Conservation (phyloP, 2,113 vertebrate genomes). For the Callospermophilus lateralis region DNA sequence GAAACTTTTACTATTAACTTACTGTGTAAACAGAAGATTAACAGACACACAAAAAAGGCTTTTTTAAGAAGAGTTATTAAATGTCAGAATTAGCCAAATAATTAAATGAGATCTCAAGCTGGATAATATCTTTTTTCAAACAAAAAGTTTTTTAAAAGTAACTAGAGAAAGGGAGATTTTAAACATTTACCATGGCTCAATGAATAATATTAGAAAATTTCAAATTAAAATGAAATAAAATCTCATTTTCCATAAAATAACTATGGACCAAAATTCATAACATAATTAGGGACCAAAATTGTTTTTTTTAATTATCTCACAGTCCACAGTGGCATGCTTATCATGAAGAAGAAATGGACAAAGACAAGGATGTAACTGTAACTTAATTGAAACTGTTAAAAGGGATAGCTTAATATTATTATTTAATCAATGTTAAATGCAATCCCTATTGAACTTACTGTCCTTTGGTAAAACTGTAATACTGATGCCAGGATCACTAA, state of each 20-base stretch:
- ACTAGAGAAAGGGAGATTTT: conserved; percentile 12
- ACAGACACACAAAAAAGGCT: not conserved
- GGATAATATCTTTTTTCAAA: not conserved
- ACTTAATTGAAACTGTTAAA: conserved; percentile 49
- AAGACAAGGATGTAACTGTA: not conserved
- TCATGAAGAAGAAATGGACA: not conserved
- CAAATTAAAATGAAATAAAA: conserved; percentile 54
- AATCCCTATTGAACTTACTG: conserved; percentile 88
- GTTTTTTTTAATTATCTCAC: not conserved
- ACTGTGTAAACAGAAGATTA: conserved; percentile 5
- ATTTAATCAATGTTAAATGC: conserved; percentile 51
- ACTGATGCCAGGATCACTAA: conserved; percentile 97
- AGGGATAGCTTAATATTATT: conserved; percentile 31
- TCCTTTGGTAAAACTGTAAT: conserved; percentile 95
- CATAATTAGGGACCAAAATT: conserved; percentile 28
- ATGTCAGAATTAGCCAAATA: conserved; percentile 25
- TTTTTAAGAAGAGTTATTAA: conserved; percentile 4
- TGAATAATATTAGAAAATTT: conserved; percentile 50
- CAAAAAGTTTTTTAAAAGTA: conserved; percentile 19
- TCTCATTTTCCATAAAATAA: not conserved
- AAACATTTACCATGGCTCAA: not conserved
- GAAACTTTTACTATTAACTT: conserved; percentile 50
- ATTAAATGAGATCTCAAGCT: not conserved
- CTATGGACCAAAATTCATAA: conserved; percentile 14
- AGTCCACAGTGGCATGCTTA: not conserved